These are phyloP conservation scores for Theristicus caerulescens DNA, from an alignment of 2,113 vertebrate species.

Conservation along the genomic window DNA sequence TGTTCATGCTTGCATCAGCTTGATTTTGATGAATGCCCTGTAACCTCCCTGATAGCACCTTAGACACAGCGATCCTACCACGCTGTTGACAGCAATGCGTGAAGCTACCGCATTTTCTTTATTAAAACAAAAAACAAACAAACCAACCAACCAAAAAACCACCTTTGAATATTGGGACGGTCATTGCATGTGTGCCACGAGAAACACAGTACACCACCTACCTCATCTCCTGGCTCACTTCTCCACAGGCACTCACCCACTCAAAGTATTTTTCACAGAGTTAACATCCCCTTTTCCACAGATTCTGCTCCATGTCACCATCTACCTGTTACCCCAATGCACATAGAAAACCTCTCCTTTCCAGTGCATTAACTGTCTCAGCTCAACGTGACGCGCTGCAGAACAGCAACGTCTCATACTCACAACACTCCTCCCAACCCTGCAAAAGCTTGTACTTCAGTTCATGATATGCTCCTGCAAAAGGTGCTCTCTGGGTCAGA, in stretches of 20 bases:
- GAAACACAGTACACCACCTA: background rate
- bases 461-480: background rate
- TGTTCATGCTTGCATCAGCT: constrained; percentile 74
- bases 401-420: background rate
- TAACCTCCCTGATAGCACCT: constrained; percentile 65
- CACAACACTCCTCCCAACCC: background rate
- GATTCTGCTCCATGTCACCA: background rate
- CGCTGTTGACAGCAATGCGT: background rate
- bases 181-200: background rate
- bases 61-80: constrained; percentile 44
- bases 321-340: background rate
- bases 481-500: background rate
- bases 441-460: too few species aligned
- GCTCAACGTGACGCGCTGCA: background rate
- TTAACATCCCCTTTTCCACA: background rate
- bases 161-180: background rate
- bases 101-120: background rate
- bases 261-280: background rate
- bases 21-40: constrained; percentile 75
- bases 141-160: too few species aligned
- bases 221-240: background rate
- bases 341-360: background rate
- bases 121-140: background rate
- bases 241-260: background rate
- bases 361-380: background rate